Conservation (phyloP, 2,113 vertebrate species). For the Noctilio leporinus region DNA sequence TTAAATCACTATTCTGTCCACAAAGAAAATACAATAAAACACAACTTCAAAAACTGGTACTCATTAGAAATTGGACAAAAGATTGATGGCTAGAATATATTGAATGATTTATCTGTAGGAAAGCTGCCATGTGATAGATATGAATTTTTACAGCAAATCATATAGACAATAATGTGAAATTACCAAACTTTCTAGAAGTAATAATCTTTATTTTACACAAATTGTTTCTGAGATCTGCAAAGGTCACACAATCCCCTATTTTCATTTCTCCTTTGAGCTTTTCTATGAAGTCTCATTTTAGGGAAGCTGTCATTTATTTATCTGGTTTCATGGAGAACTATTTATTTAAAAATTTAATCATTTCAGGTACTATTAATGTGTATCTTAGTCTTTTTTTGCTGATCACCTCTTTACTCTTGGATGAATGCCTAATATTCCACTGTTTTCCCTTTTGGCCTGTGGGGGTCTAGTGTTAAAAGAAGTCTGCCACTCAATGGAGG, state of each 20-base stretch:
- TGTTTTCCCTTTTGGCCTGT: background rate
- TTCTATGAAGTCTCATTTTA: background rate
- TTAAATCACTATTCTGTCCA: background rate
- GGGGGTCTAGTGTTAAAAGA: background rate
- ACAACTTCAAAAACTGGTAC: background rate
- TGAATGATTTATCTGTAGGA: background rate
- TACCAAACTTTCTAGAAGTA: background rate
- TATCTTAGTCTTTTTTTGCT: background rate
- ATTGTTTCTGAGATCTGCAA: background rate
- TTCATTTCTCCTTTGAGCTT: background rate
- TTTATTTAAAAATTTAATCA: background rate
- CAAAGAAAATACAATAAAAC: constrained; percentile 25
- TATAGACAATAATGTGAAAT: background rate
- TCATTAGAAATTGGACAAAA: background rate
- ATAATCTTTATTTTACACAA: background rate
- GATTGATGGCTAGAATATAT: background rate
- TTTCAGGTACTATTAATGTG: background rate
- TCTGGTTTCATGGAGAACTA: background rate
- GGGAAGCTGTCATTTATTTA: background rate
- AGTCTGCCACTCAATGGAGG: background rate
- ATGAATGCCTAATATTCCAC: background rate
- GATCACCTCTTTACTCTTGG: background rate
- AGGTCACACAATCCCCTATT: background rate
- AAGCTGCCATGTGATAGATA: background rate
- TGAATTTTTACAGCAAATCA: background rate